Percentiles rank a stretch among this genome's conserved stretches.
Evolutionary conservation across 2,113 vertebrate genomes (phyloP).

Genomic region (Natator depressus): DNA sequence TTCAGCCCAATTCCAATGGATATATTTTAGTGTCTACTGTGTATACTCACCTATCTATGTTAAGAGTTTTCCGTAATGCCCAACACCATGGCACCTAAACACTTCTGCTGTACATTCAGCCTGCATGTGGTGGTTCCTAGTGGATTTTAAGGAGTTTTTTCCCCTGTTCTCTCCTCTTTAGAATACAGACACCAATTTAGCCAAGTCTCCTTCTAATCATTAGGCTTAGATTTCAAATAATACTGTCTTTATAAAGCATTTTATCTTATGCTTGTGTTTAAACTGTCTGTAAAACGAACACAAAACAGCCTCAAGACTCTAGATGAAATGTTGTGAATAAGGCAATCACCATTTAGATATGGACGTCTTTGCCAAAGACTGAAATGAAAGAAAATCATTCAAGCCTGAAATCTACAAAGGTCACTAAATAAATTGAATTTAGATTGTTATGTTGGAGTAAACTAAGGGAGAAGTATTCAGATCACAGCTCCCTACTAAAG

Average conservation of each 20-base stretch:
- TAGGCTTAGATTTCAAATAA: background rate
- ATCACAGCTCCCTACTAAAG: slow-evolving; percentile 55
- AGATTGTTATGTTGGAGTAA: slow-evolving; percentile 37
- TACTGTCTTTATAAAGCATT: background rate
- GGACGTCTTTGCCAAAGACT: slow-evolving; percentile 29
- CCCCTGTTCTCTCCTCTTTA: background rate
- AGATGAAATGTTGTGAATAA: slow-evolving; percentile 36
- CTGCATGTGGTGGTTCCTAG: background rate
- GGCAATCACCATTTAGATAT: slow-evolving; percentile 43
- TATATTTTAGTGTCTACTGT: background rate
- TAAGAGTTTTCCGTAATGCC: background rate
- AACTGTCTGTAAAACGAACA: background rate
- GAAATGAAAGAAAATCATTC: slow-evolving; percentile 69
- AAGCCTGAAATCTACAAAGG: slow-evolving; percentile 65
- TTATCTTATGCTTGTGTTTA: background rate
- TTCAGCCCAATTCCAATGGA: rapidly evolving
- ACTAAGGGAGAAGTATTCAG: slow-evolving; percentile 49
- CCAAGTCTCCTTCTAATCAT: background rate
- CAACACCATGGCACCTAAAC: background rate
- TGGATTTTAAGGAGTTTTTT: background rate
- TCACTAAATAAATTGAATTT: slow-evolving; percentile 66
- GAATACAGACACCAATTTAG: background rate
- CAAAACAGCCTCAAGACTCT: background rate
- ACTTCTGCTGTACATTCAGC: background rate
- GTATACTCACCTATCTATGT: background rate